Evolutionary conservation across 2,113 vertebrate genomes (phyloP).

Genomic region (Eclectus roratus): DNA sequence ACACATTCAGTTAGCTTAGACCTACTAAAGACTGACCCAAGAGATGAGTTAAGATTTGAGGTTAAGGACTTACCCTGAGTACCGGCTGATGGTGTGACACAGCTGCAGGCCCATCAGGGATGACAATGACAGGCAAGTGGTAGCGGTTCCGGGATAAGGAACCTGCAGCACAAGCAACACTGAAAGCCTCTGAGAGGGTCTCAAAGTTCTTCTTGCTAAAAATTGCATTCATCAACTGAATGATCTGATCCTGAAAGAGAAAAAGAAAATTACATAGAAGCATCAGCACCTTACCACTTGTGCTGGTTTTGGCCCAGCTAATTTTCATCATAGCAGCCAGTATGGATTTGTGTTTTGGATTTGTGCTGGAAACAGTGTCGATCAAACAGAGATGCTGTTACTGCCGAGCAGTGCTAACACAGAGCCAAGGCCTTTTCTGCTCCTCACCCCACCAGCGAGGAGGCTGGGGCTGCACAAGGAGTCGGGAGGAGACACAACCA

Average conservation of each 20-base stretch:
- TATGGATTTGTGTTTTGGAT: not conserved
- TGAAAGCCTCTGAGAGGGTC: conserved; percentile 89
- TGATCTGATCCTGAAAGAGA: conserved; percentile 88
- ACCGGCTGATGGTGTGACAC: conserved; percentile 89
- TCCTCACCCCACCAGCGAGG: not conserved
- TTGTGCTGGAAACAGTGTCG: not conserved
- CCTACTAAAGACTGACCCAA: not conserved
- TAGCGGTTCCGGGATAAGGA: conserved; percentile 88
- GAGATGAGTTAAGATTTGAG: not conserved
- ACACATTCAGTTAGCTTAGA: not conserved
- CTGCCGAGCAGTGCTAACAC: not conserved
- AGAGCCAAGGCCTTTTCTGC: not conserved
- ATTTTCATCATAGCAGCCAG: not conserved
- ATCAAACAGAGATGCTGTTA: not conserved
- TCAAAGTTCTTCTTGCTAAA: conserved; percentile 98
- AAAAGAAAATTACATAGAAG: not conserved
- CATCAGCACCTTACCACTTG: not conserved
- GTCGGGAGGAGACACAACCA: not conserved
- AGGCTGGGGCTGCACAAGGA: not conserved
- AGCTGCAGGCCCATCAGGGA: conserved; percentile 82
- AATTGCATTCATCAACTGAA: conserved; percentile 93
- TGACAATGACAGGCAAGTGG: conserved; percentile 87
- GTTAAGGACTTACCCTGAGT: conserved; percentile 77
- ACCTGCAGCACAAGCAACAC: conserved; percentile 84
- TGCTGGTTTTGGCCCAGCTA: not conserved